phyloP scores from a whole-genome alignment of 53 echinoderm and acorn worm species.

The Crossaster papposus region DNA sequence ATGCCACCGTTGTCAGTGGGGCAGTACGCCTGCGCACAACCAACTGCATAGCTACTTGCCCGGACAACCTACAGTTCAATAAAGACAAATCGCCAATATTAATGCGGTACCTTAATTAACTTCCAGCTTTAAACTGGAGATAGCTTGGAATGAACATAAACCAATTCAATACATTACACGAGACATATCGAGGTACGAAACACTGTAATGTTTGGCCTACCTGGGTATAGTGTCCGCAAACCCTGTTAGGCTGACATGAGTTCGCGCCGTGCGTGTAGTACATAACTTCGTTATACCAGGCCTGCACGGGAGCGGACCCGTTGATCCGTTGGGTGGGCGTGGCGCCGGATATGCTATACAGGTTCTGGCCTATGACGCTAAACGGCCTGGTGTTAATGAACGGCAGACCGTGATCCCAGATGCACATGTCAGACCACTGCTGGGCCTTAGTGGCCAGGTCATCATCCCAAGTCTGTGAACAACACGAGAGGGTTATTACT shows the following conservation, averaged over 20 bases:
- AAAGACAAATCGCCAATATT: too few species aligned
- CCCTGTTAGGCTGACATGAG: constrained; percentile 51
- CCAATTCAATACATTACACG: too few species aligned
- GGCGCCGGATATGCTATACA: constrained; percentile 47
- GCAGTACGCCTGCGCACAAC: constrained; percentile 83
- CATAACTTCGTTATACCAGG: constrained; percentile 78
- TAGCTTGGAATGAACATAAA: too few species aligned
- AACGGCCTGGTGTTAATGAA: constrained; percentile 68
- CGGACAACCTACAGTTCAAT: constrained; percentile 87
- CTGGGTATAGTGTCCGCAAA: constrained; percentile 95
- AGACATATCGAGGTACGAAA: too few species aligned
- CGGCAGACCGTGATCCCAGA: constrained; percentile 77
- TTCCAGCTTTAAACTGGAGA: not conserved
- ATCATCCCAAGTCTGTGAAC: constrained; percentile 74
- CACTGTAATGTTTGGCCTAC: too few species aligned
- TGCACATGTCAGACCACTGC: constrained; percentile 76
- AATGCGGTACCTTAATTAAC: not conserved
- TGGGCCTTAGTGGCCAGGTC: constrained; percentile 84
- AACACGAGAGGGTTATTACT: not conserved
- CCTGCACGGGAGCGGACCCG: constrained; percentile 39
- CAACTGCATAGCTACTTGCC: constrained; percentile 78
- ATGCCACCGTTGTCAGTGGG: constrained; percentile 55
- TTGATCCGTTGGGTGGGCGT: constrained; percentile 34
- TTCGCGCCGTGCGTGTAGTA: constrained; percentile 66
- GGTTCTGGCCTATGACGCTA: constrained; percentile 74